phyloP scores from a whole-genome alignment of 2,888 invertebrate genomes.

The Drosophila infuscata region DNA sequence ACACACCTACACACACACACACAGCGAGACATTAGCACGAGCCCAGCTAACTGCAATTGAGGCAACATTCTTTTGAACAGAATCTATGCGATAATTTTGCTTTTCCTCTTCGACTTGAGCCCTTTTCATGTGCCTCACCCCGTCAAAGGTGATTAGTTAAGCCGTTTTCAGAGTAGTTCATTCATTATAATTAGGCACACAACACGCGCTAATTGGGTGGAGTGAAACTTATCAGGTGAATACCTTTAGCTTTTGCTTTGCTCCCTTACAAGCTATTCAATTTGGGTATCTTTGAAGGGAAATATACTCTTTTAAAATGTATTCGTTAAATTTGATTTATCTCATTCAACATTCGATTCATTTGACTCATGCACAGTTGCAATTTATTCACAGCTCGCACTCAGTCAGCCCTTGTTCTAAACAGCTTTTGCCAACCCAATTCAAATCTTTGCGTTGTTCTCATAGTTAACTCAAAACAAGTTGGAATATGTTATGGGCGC shows the following conservation, averaged over 20 bases:
- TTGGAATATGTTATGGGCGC: background rate
- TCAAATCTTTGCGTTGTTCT: background rate
- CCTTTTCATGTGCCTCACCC: constrained; percentile 15
- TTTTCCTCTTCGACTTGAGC: constrained; percentile 6
- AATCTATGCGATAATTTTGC: constrained; percentile 2
- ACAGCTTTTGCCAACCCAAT: background rate
- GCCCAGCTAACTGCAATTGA: background rate
- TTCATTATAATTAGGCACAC: constrained; percentile 2
- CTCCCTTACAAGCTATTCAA: background rate
- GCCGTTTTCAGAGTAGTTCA: constrained; percentile 1
- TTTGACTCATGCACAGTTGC: background rate
- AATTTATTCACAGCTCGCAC: background rate
- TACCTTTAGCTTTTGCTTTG: background rate
- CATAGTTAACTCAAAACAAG: background rate
- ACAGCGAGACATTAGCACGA: background rate
- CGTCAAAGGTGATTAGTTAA: constrained; percentile 39
- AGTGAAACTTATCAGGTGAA: background rate
- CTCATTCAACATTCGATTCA: background rate
- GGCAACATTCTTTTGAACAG: constrained; percentile 9
- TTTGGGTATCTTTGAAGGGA: background rate
- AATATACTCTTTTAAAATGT: background rate
- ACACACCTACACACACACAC: background rate
- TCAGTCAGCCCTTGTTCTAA: background rate
- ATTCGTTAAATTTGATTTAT: background rate
- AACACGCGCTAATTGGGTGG: background rate